These are phyloP conservation scores for Diploscapter pachys DNA, from an alignment of 1,140 invertebrate species.

Conservation along the genomic window DNA sequence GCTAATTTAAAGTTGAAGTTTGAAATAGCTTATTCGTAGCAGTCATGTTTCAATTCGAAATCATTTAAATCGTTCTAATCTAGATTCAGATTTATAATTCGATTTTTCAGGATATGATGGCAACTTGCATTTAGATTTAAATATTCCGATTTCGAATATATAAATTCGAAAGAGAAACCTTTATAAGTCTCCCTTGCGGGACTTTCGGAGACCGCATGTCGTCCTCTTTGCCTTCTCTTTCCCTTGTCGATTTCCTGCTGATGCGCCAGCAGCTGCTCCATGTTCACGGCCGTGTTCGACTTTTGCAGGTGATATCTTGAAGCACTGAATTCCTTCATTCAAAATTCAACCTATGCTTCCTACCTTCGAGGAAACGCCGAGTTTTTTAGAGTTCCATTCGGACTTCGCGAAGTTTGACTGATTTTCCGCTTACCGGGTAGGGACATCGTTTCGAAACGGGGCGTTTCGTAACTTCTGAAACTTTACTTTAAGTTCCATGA, in stretches of 20 bases:
- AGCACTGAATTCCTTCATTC: conserved; percentile 11
- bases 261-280: conserved; percentile 22
- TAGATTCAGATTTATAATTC: no score
- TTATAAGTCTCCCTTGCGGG: conserved; percentile 21
- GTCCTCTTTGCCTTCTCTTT: conserved; percentile 6
- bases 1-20: no score
- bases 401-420: conserved; percentile 9
- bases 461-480: conserved; percentile 24
- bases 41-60: no score
- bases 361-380: conserved; percentile 24
- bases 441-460: conserved; percentile 48
- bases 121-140: no score
- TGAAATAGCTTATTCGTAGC: no score
- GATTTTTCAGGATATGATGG: no score
- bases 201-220: conserved; percentile 25
- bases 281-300: conserved; percentile 30
- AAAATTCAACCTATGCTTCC: conserved; percentile 8
- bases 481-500: neutral
- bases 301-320: conserved; percentile 30
- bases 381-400: conserved; percentile 33
- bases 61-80: no score
- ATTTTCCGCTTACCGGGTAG: conserved; percentile 51
- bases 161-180: no score
- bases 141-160: no score
- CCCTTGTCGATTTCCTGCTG: neutral